Evolutionary conservation across 2,113 vertebrate genomes (phyloP), one percentile per base, ranked within the genome.

Genomic region (Brachypteracias leptosomus): DNA sequence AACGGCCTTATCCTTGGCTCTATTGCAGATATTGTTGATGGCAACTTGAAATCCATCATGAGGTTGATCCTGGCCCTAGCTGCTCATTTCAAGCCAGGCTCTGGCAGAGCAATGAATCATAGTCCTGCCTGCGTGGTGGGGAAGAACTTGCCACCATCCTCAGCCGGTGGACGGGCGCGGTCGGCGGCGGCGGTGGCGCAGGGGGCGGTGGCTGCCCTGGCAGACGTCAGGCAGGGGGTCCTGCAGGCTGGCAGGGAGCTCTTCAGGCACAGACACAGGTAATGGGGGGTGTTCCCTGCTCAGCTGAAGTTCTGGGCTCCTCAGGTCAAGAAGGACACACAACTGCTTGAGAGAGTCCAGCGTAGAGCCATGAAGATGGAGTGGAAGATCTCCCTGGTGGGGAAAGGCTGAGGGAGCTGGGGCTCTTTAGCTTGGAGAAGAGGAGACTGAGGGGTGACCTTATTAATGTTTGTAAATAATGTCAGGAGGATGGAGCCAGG

Each of bases 11-110:
- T 38, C 36, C 20, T 74, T 47, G 73, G n/a, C 33, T 78, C 54
- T 38, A 16, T 28, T 47, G 49, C 96, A 99, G 99, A 99, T 96
- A 99, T 99, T 7, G 98, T 99, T 33, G 99, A 99, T 8, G 99
- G 99, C 20, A 99, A 99, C 97, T 95, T 99, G 92, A 99, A 99
- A 96, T 99, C 99, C n/a, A 98, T 98, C 85, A 99, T 99, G 99
- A 98, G 99, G 97, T 96, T 99, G 71, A 99, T 99, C 96, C 98
- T 99, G 92, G 99, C 99, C 16, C 93, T 99, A 96, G 99, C 99
- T 11, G 99, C 99, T 80, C 99, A 99, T 91, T 99, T 99, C 98
- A 99, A 99, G 78, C 99, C 99, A 0, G 98, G 98, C 70, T 97
- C 95, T 0, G 97, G 97, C 63, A 89, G 97, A 49, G 95, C 97